Evolutionary conservation across 2,113 vertebrate genomes (phyloP).

Genomic region (Galeopterus variegatus): DNA sequence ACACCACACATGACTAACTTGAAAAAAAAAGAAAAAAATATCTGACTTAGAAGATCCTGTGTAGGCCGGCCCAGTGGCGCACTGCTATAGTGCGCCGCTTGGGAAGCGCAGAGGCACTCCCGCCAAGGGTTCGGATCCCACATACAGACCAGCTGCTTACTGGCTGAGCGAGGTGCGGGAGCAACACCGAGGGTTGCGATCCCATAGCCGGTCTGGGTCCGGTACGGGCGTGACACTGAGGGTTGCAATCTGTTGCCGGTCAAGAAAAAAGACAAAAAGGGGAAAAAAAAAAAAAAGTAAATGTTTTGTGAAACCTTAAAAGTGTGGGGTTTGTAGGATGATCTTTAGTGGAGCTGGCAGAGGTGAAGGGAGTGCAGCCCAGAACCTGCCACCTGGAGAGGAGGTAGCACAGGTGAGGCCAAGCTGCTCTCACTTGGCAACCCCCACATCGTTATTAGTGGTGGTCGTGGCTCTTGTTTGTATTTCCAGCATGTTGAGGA

Average conservation of each 20-base stretch:
- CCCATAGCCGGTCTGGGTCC: too few relatives aligned
- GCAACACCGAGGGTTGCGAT: too few relatives aligned
- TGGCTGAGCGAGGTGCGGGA: too few relatives aligned
- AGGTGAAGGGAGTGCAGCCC: not conserved
- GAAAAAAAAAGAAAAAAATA: not conserved
- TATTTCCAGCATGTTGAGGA: not conserved
- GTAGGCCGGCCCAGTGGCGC: too few relatives aligned
- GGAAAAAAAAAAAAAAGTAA: too few relatives aligned
- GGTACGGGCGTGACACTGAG: too few relatives aligned
- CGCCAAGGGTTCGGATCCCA: too few relatives aligned
- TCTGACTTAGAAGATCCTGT: not conserved
- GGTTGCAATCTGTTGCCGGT: too few relatives aligned
- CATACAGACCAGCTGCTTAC: too few relatives aligned
- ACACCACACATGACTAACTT: not conserved
- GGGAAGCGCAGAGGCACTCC: too few relatives aligned
- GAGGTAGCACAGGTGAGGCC: not conserved
- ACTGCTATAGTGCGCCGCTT: too few relatives aligned
- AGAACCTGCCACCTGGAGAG: not conserved
- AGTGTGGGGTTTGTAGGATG: not conserved
- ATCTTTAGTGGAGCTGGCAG: not conserved
- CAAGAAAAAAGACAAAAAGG: too few relatives aligned
- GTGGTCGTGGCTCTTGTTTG: not conserved
- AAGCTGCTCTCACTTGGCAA: rapidly evolving
- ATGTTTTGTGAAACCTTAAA: not conserved
- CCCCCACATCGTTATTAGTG: rapidly evolving